These are phyloP conservation scores for Phalacrocorax pelagicus DNA, from an alignment of 2,113 vertebrate species.

Conservation along the genomic window DNA sequence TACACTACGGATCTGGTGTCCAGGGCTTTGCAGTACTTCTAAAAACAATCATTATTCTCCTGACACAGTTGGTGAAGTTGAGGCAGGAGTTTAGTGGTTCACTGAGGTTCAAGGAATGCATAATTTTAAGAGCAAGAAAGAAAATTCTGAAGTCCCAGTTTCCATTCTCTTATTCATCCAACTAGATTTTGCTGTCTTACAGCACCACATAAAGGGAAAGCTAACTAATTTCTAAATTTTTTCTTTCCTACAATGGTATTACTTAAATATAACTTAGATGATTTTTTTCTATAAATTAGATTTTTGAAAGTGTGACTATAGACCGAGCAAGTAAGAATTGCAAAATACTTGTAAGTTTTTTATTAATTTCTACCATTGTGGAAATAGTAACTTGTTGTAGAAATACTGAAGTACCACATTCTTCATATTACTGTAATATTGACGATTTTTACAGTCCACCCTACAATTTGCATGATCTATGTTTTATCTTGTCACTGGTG, in stretches of 20 bases:
- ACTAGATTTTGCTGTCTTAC: not conserved
- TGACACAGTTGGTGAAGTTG: accelerated
- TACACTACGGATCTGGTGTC: not conserved
- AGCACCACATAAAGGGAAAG: slow-evolving; percentile 1
- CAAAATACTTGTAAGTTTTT: not conserved
- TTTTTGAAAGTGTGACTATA: not conserved
- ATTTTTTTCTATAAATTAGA: not conserved
- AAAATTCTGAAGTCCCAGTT: not conserved
- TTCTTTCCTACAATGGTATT: not conserved
- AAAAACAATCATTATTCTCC: not conserved
- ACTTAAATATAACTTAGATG: not conserved
- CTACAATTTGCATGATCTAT: not conserved
- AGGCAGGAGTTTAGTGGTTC: not conserved
- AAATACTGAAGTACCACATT: not conserved
- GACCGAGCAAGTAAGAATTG: not conserved
- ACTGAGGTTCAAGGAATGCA: not conserved
- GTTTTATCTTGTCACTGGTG: not conserved
- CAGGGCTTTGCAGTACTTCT: not conserved
- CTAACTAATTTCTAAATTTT: not conserved
- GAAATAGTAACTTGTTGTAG: not conserved
- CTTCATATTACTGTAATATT: not conserved
- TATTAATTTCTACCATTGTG: not conserved
- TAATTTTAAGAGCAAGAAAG: not conserved
- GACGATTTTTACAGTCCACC: not conserved
- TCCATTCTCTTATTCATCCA: not conserved